Evolutionary conservation across 2,113 vertebrate species (phyloP).

Genomic region (Gymnarchus niloticus): DNA sequence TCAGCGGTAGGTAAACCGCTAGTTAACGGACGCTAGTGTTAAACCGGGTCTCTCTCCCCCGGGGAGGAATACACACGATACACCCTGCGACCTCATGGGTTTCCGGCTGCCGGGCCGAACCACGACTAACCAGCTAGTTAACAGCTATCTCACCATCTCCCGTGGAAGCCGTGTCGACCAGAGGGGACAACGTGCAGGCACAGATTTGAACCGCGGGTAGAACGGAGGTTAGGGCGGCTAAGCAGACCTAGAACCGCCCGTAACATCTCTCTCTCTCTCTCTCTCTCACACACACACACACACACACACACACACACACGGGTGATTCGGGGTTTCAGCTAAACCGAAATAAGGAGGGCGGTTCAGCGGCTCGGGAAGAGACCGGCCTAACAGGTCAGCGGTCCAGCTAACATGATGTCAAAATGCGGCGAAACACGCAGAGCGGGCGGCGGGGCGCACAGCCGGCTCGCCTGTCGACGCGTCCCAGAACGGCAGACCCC

Average conservation of each 20-base stretch:
- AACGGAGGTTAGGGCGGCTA: not conserved
- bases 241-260: not conserved
- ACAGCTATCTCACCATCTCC: constrained; percentile 43
- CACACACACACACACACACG: too few relatives aligned
- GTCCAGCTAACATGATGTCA: not conserved
- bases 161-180: constrained; percentile 38
- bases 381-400: not conserved
- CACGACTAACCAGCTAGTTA: not conserved
- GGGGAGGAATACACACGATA: not conserved
- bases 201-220: not conserved
- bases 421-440: not conserved
- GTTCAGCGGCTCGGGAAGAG: not conserved
- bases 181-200: constrained; percentile 19
- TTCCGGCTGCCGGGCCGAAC: not conserved
- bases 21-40: not conserved
- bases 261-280: not conserved
- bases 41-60: not conserved
- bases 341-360: too few relatives aligned
- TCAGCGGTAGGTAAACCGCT: not conserved
- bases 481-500: not conserved
- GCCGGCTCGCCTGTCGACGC: not conserved
- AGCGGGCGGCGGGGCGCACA: not conserved
- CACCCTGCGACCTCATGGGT: not conserved
- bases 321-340: too few relatives aligned
- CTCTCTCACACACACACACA: too few relatives aligned